phyloP scores from a whole-genome alignment of 37 sponge, comb jelly and placozoan genomes.

The Aplysina aerophoba region DNA sequence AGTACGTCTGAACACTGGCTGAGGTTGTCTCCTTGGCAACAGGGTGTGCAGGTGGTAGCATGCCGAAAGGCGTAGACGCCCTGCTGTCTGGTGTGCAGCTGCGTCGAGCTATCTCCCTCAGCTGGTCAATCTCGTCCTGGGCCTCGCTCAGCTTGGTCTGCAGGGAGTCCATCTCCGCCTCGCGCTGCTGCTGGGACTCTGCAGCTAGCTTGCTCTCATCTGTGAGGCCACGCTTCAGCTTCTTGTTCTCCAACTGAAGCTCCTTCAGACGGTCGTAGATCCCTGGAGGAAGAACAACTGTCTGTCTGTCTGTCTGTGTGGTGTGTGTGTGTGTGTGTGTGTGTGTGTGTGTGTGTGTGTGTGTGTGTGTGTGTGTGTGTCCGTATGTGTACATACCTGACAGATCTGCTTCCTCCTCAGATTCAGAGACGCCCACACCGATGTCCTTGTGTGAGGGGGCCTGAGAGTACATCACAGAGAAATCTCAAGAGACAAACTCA shows the following conservation, averaged over 20 bases:
- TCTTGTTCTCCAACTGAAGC: conserved; percentile 15
- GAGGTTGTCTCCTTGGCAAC: background rate
- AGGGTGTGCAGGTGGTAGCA: background rate
- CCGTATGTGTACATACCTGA: no score
- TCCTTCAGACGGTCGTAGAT: conserved; percentile 31
- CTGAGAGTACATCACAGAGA: no score
- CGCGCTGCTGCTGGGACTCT: background rate
- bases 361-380: no score
- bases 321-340: no score
- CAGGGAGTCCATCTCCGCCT: conserved; percentile 27
- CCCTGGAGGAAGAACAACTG: background rate
- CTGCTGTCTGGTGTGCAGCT: conserved; percentile 17
- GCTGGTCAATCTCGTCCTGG: conserved; percentile 32
- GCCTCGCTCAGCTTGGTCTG: conserved; percentile 43
- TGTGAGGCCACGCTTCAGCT: background rate
- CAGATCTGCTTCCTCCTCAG: no score
- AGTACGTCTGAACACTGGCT: background rate
- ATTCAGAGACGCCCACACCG: no score
- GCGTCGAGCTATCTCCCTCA: conserved; percentile 32
- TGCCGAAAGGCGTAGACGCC: background rate
- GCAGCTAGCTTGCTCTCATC: conserved; percentile 11
- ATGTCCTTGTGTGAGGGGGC: no score
- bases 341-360: no score
- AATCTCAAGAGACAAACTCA: no score
- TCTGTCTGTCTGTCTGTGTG: no score